Evolutionary conservation across 2,888 invertebrate species (phyloP).

Genomic region (Clitarchus hookeri): DNA sequence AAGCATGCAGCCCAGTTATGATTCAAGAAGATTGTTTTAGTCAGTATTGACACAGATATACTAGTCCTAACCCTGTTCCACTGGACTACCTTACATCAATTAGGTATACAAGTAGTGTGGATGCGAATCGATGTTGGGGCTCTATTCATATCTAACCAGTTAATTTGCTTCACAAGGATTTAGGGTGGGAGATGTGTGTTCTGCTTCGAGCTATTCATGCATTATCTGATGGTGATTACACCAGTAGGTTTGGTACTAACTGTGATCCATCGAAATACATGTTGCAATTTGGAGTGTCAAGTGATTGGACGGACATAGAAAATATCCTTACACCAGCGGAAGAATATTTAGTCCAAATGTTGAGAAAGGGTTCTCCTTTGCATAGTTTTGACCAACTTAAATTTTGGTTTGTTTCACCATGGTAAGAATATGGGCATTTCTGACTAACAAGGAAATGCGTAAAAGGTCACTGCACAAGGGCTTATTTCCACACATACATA

Average conservation of each 20-base stretch:
- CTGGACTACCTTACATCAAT: slow-evolving; percentile 12
- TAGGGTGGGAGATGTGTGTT: background rate
- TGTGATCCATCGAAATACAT: background rate
- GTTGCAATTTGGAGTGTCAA: background rate
- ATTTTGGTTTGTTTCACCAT: slow-evolving; percentile 1
- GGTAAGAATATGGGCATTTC: background rate
- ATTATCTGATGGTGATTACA: background rate
- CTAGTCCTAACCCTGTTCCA: slow-evolving; percentile 3
- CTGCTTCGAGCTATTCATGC: background rate
- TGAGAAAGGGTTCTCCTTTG: background rate
- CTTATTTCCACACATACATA: background rate
- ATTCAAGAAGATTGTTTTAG: slow-evolving; percentile 1
- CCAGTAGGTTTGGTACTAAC: background rate
- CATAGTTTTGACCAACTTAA: background rate
- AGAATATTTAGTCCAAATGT: background rate
- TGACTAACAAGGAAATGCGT: background rate
- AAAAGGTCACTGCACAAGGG: background rate
- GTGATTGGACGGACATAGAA: too few species aligned
- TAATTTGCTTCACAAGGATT: too few species aligned
- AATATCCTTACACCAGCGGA: too few species aligned
- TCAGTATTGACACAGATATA: background rate
- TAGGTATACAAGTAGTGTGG: background rate
- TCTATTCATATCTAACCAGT: background rate
- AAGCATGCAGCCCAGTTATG: background rate
- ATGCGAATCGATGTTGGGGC: background rate